A percentile compares a stretch with the other conserved stretches of the same genome.
phyloP scores from a whole-genome alignment of 2,888 invertebrate genomes.

The Muschampia plurimacula region DNA sequence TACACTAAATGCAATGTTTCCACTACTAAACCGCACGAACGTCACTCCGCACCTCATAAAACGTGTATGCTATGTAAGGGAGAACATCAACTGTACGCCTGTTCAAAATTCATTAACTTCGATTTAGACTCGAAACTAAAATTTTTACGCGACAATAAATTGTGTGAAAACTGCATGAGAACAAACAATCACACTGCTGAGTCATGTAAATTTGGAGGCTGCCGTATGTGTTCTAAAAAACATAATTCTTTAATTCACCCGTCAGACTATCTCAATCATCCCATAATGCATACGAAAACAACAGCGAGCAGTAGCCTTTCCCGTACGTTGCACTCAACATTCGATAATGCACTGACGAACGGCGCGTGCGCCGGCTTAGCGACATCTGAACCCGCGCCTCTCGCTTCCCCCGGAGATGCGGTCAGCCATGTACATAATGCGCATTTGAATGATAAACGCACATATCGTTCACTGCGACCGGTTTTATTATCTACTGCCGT shows the following conservation, averaged over 20 bases:
- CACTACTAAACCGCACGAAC: constrained; percentile 9
- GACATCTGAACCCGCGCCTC: neutral
- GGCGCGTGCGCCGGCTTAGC: neutral
- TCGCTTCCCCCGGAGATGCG: neutral
- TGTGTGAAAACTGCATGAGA: constrained; percentile 2
- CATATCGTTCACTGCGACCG: neutral
- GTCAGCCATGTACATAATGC: constrained; percentile 5
- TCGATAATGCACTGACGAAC: neutral
- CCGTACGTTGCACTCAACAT: neutral
- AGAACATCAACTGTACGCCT: constrained; percentile 4
- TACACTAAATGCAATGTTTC: constrained; percentile 11
- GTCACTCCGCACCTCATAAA: constrained; percentile 4
- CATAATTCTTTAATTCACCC: constrained; percentile 6
- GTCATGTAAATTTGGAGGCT: neutral
- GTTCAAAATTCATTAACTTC: constrained; percentile 6
- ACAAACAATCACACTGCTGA: neutral
- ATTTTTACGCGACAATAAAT: constrained; percentile 5
- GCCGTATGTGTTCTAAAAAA: neutral
- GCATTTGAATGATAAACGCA: constrained; percentile 4
- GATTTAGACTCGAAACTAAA: constrained; percentile 3
- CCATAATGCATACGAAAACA: neutral
- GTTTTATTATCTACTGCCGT: constrained; percentile 9
- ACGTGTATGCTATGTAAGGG: neutral
- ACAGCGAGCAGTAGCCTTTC: neutral
- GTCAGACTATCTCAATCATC: neutral